Evolutionary conservation across 2,888 invertebrate genomes (phyloP), one percentile per base, ranked within the genome.

Genomic region (Phorcus lineatus): DNA sequence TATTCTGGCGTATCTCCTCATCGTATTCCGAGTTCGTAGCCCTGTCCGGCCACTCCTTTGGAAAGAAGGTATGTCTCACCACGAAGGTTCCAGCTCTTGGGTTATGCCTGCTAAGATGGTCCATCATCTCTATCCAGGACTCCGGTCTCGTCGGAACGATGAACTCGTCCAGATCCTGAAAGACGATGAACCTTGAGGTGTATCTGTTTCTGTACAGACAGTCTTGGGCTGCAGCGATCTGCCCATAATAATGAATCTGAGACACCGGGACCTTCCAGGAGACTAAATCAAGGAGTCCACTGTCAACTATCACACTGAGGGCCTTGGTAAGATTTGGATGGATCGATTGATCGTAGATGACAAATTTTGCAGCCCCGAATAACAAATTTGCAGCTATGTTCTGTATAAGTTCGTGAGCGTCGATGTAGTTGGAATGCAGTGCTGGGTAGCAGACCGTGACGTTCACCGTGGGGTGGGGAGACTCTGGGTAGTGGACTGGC

Each of bases 341-440:
- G 3, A 76, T 55, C 4, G 28, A 24, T 31, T 76, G 28, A n/a
- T 76, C 36, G 55, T 76, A 76, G 4, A 76, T 28, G 28, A 55
- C 16, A 9, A 76, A 76, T 17, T 2, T 31, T 55, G 54, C 31
- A 4, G 76, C 76, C 13, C 76, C 76, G 2, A 76, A 28, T 28
- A 76, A 22, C 16, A 9, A 24, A 31, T 54, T 76, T 55, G 55
- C 17, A 6, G 53, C 28, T 3, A 76, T 55, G 9, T 28, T n/a
- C 17, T 53, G 54, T 24, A 76, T 55, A 16, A 76, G 28, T 16
- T 53, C 55, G 11, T 76, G 36, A 55, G 6, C 40, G 19, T 76
- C 24, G 9, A n/a, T 55, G 31, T 76, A 76, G n/a, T 55, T 28
- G 7, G 76, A 76, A 55, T 76, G 76, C 2, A 76, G 24, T n/a